Evolutionary conservation across 2,888 invertebrate species (phyloP), one percentile per base, ranked within the genome.

Genomic region (Zaprionus lineosus): DNA sequence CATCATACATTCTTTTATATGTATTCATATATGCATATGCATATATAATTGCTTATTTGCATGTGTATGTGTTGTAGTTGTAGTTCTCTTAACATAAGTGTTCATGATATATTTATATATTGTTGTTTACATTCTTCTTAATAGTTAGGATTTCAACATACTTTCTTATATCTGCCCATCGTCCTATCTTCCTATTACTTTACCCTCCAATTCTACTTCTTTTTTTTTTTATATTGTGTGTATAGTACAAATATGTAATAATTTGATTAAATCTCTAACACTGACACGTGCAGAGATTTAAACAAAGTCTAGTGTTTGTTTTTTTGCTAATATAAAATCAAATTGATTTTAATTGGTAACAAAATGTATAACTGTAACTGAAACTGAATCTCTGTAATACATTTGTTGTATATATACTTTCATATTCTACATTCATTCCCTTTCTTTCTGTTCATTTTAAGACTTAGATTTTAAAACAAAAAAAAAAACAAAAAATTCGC

Each of bases 401-500:
- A 43, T 8, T 33, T n/a, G n/a, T n/a, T n/a, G n/a, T n/a, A n/a
- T n/a, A n/a, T n/a, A n/a, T n/a, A n/a, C n/a, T n/a, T n/a, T n/a
- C n/a, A n/a, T n/a, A n/a, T 11, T 29, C 12, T 26, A 29, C 9
- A 1, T 29, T 43, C 26, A 15, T 7, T 29, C n/a, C n/a, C 14
- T 28, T 18, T 36, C 31, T 50, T 29, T 37, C 48, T 48, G 43
- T 46, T 18, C 46, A 46, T 37, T 33, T n/a, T n/a, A n/a, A n/a
- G n/a, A n/a, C n/a, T n/a, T n/a, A n/a, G n/a, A n/a, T n/a, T n/a
- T n/a, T n/a, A n/a, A n/a, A n/a, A n/a, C n/a, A n/a, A n/a, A n/a
- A n/a, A n/a, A n/a, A n/a, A n/a, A n/a, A n/a, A n/a, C n/a, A n/a
- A 85, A 87, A 88, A 88, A 87, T 87, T 90, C 88, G 89, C 88